Percentiles rank a stretch among this genome's conserved stretches.
These are phyloP conservation scores for Blastobasis lacticolella DNA, from an alignment of 2,888 invertebrate genomes.

Conservation along the genomic window DNA sequence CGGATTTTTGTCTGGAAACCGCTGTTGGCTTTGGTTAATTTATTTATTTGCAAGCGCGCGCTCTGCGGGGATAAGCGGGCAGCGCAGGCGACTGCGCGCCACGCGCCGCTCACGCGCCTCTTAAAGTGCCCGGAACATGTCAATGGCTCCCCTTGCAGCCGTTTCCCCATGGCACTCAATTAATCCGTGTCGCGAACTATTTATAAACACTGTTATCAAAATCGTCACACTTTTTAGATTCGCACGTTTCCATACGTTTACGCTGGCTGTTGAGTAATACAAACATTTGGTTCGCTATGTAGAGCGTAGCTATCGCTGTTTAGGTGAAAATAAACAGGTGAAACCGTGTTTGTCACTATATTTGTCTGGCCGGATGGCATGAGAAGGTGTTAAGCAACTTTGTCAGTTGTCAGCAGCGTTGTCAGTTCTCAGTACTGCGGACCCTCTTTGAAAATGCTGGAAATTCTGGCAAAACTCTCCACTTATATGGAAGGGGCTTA, in stretches of 20 bases:
- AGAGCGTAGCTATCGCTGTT: neutral
- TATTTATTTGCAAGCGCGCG: conserved; percentile 65
- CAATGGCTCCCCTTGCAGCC: conserved; percentile 48
- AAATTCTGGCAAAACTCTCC: too few relatives aligned
- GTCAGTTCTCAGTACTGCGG: too few relatives aligned
- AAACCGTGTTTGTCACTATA: too few relatives aligned
- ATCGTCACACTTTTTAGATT: neutral
- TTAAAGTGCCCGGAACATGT: conserved; percentile 57
- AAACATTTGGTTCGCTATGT: neutral
- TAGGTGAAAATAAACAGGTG: neutral
- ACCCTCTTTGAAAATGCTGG: too few relatives aligned
- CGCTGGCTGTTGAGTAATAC: neutral
- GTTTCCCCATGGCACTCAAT: conserved; percentile 64
- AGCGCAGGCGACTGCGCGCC: conserved; percentile 13
- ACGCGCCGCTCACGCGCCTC: conserved; percentile 34
- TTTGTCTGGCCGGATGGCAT: too few relatives aligned
- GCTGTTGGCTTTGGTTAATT: conserved; percentile 54
- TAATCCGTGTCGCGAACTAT: conserved; percentile 51
- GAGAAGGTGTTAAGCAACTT: too few relatives aligned
- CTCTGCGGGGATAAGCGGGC: conserved; percentile 16
- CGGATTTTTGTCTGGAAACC: conserved; percentile 27
- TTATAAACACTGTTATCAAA: conserved; percentile 29
- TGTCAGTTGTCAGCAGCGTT: too few relatives aligned
- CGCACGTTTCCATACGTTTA: neutral
- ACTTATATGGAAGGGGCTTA: too few relatives aligned